Evolutionary conservation across 2,113 vertebrate species (phyloP), one percentile per base, ranked within the genome.

Genomic region (Hydropotes inermis): DNA sequence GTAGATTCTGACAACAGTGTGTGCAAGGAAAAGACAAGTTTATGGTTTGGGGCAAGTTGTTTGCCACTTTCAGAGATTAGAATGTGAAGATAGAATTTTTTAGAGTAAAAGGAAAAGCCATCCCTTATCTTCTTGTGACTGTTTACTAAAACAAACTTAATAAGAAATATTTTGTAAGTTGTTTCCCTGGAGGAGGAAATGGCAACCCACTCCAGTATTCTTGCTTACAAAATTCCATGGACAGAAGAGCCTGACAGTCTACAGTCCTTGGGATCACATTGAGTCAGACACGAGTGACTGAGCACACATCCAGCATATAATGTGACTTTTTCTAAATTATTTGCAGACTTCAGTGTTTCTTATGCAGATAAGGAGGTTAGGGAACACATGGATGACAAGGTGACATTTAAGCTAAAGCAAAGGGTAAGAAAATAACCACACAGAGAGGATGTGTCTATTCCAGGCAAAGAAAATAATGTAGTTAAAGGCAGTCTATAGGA

Each of bases 371-470:
- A 74, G 23, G 36, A 28, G 14, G 23, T 54, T 67, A 94, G 52
- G 19, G 39, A 92, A 87, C 11, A 27, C 58, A 47, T 81, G 81
- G 58, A 79, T 91, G 27, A 91, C 64, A 83, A 92, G 27, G 4
- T 94, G 50, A 43, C 52, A 82, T 84, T 95, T 85, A 92, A 92
- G 74, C 61, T 84, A 94, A 97, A 95, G 92, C 39, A 76, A 58
- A 96, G 21, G 74, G 39, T 85, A 81, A 87, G 36, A 94, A 85
- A 78, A 61, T 45, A 79, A 25, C 55, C n/a, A 85, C 36, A n/a
- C 28, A 96, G 81, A 84, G 55, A 92, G 23, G 57, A 50, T 85
- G 3, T 70, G 25, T 91, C 15, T 27, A 82, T 86, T 92, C 27
- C 4, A 91, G 52, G 76, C 33, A 97, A 87, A 82, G 45, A 86